A percentile compares a stretch with the other conserved stretches of the same genome.
phyloP scores from a whole-genome alignment of 2,113 vertebrate genomes.

The Labeo rohita region DNA sequence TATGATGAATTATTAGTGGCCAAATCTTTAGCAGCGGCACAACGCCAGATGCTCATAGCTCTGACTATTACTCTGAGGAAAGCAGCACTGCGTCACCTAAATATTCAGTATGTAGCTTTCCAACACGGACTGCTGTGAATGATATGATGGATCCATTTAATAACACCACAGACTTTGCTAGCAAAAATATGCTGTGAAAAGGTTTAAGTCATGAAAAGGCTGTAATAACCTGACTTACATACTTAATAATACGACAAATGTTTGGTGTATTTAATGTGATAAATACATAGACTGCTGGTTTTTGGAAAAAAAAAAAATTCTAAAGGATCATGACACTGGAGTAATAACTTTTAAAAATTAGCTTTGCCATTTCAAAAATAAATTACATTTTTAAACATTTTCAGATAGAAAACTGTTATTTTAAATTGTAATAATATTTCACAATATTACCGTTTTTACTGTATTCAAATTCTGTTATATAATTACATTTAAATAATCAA shows the following conservation, averaged over 20 bases:
- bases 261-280: neutral
- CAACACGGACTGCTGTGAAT: neutral
- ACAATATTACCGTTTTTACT: neutral
- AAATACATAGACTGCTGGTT: neutral
- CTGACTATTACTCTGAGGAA: constrained; percentile 24
- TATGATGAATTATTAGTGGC: constrained; percentile 5
- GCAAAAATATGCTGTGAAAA: neutral
- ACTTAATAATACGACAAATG: neutral
- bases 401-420: neutral
- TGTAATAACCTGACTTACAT: neutral
- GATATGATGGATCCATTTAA: constrained; percentile 10
- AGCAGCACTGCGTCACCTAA: constrained; percentile 1
- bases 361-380: neutral
- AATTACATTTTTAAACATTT: neutral
- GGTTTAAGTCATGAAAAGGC: neutral
- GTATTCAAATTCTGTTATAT: neutral
- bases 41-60: constrained; percentile 19
- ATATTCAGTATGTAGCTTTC: constrained; percentile 15
- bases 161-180: too few species aligned
- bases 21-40: neutral
- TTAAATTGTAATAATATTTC: neutral
- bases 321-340: too few species aligned
- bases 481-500: too few species aligned
- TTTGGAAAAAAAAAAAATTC: too few species aligned
- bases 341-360: too few species aligned